Base-by-base conservation (phyloP, 2,888 invertebrate genomes). In the Pandemis cinnamomeana region DNA sequence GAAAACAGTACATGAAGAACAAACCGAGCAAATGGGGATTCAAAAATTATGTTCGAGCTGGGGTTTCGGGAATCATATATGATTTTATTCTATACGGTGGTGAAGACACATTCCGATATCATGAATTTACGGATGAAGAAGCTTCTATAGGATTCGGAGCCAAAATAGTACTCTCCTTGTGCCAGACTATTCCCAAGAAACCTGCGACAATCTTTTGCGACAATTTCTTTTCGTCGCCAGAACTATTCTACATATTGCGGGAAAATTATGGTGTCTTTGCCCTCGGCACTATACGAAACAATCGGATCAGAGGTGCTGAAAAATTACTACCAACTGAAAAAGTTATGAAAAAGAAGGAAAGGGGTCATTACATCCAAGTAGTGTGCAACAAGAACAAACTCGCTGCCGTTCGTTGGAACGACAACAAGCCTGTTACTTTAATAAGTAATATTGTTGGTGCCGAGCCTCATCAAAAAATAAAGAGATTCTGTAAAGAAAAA, bases 1-100 rank as follows among this genome's bases (percentile, higher is more conserved):
- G 44, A 44, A 0, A 82, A 75, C 7, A 88, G 60, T 89, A 86
- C 63, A 83, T 84, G 61, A 81, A 81, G 67, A 81, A 83, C 5
- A 88, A 87, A 71, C 86, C 86, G 0, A 80, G 77, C 10, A 86
- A 87, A 71, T 87, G 84, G 84, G 86, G 87, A 1, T 84, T 84
- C 51, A 87, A 88, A 79, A 81, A 83, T 53, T 84, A 81, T 77
- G 83, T 84, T 2, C 58, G 86, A 27, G 82, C 84, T 58, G 85
- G 86, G 6, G 78, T 84, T n/a, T 79, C 81, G 44, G 87, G 86
- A 3, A 80, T 87, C 27, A 82, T 86, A 48, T 88, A 86, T 70
- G 86, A 87, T 74, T 87, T 86, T 75, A 41, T 84, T 7, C 46
- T 82, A 0, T 86, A 87, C 76, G 82, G 79, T 13, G 86, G 84